A percentile compares a stretch with the other conserved stretches of the same genome.
These are phyloP conservation scores for Rhamphomyia laevipes DNA, from an alignment of 2,888 invertebrate species.

Conservation along the genomic window DNA sequence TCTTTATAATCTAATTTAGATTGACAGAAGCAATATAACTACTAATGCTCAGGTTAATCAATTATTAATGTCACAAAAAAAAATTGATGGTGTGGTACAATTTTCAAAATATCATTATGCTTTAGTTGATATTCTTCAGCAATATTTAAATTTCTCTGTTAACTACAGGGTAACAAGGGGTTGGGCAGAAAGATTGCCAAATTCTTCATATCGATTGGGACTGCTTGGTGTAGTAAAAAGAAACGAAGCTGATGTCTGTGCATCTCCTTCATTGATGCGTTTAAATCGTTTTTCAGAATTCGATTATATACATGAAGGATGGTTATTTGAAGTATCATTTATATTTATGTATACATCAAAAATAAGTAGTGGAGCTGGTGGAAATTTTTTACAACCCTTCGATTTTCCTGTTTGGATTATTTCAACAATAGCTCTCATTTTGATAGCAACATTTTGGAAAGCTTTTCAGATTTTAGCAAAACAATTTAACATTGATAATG, in stretches of 20 bases:
- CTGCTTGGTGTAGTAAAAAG: slow-evolving; percentile 28
- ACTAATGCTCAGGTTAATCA: slow-evolving; percentile 23
- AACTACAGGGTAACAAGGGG: slow-evolving; percentile 30
- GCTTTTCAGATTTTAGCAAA: background rate
- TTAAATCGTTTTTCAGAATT: slow-evolving; percentile 31
- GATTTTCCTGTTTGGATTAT: slow-evolving; percentile 25
- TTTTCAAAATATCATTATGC: slow-evolving; percentile 31
- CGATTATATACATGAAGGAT: slow-evolving; percentile 32
- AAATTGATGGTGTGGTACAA: slow-evolving; percentile 26
- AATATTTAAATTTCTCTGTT: slow-evolving; percentile 29
- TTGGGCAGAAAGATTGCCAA: slow-evolving; percentile 31
- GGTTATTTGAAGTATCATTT: slow-evolving; percentile 31
- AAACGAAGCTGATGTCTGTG: slow-evolving; percentile 33
- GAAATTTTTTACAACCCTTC: slow-evolving; percentile 32
- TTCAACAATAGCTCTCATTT: slow-evolving; percentile 16
- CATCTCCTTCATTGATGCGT: slow-evolving; percentile 29
- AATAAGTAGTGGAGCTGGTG: slow-evolving; percentile 22
- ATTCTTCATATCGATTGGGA: slow-evolving; percentile 28
- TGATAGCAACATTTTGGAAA: slow-evolving; percentile 23
- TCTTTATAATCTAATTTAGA: slow-evolving; percentile 18
- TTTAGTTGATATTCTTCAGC: slow-evolving; percentile 21
- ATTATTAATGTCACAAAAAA: slow-evolving; percentile 20
- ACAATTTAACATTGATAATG: background rate
- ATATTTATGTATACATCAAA: slow-evolving; percentile 31
- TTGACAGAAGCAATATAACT: slow-evolving; percentile 28